phyloP scores from a whole-genome alignment of 2,797 vertebrate genomes.

The Psittacula derbiana region DNA sequence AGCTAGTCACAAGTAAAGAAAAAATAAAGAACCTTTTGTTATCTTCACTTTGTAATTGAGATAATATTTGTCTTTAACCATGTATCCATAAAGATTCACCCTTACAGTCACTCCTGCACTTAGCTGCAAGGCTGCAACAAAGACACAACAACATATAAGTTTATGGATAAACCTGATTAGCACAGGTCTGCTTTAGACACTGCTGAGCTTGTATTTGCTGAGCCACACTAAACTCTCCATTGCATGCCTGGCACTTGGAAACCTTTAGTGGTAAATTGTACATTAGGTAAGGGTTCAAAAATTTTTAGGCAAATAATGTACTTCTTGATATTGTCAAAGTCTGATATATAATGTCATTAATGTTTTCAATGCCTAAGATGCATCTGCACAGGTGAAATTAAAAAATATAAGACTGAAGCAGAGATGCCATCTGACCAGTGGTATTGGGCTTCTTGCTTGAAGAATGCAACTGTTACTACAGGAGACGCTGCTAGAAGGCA shows the following conservation, averaged over 20 bases:
- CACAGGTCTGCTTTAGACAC: not conserved
- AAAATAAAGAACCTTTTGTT: slow-evolving; percentile 32
- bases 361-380: not conserved
- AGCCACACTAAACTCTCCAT: not conserved
- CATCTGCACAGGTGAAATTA: not conserved
- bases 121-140: not conserved
- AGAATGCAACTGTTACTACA: not conserved
- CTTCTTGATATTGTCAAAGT: not conserved
- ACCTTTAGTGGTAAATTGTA: not conserved
- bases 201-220: not conserved
- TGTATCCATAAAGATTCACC: not conserved
- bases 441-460: not conserved
- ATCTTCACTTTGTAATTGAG: slow-evolving; percentile 56
- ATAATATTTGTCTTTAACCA: slow-evolving; percentile 33
- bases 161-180: not conserved
- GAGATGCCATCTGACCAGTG: not conserved
- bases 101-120: not conserved
- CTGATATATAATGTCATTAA: not conserved
- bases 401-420: not conserved
- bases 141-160: not conserved
- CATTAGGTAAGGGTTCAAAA: not conserved
- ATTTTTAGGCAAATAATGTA: not conserved
- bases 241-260: not conserved
- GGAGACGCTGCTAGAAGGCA: not conserved
- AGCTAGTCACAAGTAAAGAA: slow-evolving; percentile 18